Base-by-base conservation (phyloP, 2,797 vertebrate species). In the Darevskia mixta region DNA sequence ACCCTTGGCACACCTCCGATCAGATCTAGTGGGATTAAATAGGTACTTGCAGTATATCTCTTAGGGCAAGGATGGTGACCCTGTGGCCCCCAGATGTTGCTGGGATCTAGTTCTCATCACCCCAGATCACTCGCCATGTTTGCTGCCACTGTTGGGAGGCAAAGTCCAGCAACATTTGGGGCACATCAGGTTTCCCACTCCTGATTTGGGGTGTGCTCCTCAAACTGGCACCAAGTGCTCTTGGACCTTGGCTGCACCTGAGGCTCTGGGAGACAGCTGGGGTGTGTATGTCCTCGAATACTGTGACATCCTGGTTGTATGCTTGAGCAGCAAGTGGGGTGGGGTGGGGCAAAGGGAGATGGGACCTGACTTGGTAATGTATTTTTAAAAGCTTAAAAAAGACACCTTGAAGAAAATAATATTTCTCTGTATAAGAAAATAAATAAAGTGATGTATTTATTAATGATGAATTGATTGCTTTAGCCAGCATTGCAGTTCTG, bases 391-490 rank as follows among this genome's bases (percentile, higher is more conserved):
- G 45, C 25, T 38, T 55, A 95, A 95, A 96, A 95, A 93, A 95
- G 95, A 96, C 96, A 95, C 96, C 95, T 97, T 97, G 96, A 97
- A 97, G 94, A 96, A 94, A 95, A 96, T 55, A 55, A 4, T 94
- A 93, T 97, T 92, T 95, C 95, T 96, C 93, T 96, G 95, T 97
- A 96, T 96, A 96, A 95, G 96, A 95, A 96, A 94, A 95, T 96
- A 94, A 93, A 94, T 94, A 95, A 88, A 88, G 66, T 23, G 92
- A 95, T 96, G 94, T 97, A 97, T 97, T 97, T 97, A 97, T 97
- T 97, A 96, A 95, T 93, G 94, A 95, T 88, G 88, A 93, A 94
- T 82, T 10, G 85, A 86, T 92, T 94, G 90, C 92, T 91, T 83
- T 55, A 55, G 3, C 49, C 49, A 55, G 49, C 49, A 55, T 90